Conservation (phyloP, 1,140 invertebrate genomes). For the Diachasmimorpha longicaudata region DNA sequence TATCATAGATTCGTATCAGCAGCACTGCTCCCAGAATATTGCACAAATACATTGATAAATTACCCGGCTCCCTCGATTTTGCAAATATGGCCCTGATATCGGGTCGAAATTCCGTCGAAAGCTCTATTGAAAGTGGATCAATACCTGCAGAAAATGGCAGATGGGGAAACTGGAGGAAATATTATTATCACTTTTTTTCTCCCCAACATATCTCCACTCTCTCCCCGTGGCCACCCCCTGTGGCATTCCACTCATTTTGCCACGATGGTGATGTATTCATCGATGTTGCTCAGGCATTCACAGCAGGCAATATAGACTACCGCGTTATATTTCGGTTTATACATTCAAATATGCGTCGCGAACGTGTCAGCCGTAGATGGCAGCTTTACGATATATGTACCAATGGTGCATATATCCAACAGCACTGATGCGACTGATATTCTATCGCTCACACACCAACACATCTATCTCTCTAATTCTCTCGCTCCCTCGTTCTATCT, state of each 20-base stretch:
- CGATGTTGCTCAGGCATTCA: neutral
- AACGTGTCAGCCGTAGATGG: conserved; percentile 21
- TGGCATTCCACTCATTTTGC: neutral
- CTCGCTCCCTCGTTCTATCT: too few species aligned
- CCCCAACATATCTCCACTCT: neutral
- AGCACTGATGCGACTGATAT: conserved; percentile 17
- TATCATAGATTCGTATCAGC: neutral
- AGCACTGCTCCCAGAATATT: neutral
- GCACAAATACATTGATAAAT: neutral
- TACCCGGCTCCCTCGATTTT: neutral
- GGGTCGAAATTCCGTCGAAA: neutral
- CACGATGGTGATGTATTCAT: conserved; percentile 10
- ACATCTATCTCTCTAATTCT: neutral
- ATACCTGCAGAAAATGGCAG: neutral
- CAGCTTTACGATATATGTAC: conserved; percentile 21
- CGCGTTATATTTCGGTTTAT: conserved; percentile 20
- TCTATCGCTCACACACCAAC: neutral
- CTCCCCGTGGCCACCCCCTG: neutral
- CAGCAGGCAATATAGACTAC: neutral
- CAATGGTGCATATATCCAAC: conserved; percentile 2
- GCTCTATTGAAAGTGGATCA: neutral
- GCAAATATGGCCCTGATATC: neutral
- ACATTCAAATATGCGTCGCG: conserved; percentile 25
- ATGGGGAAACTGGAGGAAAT: neutral
- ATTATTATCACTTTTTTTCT: neutral